Evolutionary conservation across 2,113 vertebrate genomes (phyloP).

Genomic region (Varanus salvator): DNA sequence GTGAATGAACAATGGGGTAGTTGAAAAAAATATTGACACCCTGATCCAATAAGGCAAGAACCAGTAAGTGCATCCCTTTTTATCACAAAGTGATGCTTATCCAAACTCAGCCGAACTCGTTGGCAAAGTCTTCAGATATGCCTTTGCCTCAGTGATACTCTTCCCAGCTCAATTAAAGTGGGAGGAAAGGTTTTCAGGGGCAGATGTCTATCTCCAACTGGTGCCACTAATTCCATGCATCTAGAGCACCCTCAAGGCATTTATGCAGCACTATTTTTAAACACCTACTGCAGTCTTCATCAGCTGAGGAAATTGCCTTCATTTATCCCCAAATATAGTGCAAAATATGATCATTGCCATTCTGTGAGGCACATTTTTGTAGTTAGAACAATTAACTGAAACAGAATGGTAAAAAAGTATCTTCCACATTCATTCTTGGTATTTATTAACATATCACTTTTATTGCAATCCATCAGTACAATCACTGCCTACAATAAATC

Average conservation of each 20-base stretch:
- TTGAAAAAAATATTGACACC: not conserved
- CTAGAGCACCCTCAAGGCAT: not conserved
- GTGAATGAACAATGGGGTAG: not conserved
- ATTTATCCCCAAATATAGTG: slow-evolving; percentile 10
- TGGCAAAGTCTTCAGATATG: not conserved
- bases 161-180: not conserved
- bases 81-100: not conserved
- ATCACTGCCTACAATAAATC: not conserved
- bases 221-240: not conserved
- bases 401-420: not conserved
- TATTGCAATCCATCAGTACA: not conserved
- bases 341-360: not conserved
- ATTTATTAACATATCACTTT: not conserved
- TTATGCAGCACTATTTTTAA: not conserved
- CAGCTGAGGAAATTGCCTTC: slow-evolving; percentile 29
- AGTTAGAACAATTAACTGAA: slow-evolving; percentile 10
- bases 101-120: not conserved
- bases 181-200: not conserved
- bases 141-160: not conserved
- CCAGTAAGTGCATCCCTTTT: not conserved
- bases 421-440: not conserved
- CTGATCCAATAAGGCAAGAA: not conserved
- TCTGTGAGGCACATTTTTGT: not conserved
- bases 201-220: not conserved
- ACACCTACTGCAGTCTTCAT: not conserved